A percentile compares a stretch with the other conserved stretches of the same genome.
These are phyloP conservation scores for Cyprinodon brontotheroides DNA, from an alignment of 2,113 vertebrate species.

Conservation along the genomic window DNA sequence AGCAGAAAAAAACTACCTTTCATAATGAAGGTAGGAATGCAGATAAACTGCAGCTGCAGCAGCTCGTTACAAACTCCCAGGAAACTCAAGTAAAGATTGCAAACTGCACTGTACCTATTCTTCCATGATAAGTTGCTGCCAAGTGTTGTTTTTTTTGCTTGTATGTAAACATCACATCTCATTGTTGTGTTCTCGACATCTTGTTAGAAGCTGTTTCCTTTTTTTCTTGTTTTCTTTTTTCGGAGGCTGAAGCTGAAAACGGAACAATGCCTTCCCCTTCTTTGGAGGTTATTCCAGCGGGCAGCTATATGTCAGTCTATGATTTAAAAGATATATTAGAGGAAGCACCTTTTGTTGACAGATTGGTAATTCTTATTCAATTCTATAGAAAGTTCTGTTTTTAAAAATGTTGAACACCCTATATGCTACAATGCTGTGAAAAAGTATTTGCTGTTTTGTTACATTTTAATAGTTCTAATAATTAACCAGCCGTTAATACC, in stretches of 20 bases:
- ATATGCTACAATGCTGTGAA: slow-evolving; percentile 1
- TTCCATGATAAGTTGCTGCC: slow-evolving; percentile 64
- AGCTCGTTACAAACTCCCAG: not conserved
- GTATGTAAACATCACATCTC: slow-evolving; percentile 70
- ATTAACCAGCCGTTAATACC: not conserved
- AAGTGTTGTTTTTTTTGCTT: slow-evolving; percentile 63
- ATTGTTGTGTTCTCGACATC: slow-evolving; percentile 67
- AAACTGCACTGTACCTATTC: slow-evolving; percentile 40
- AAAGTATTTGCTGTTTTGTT: not conserved
- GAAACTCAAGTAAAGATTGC: slow-evolving; percentile 33
- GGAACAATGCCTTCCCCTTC: slow-evolving; percentile 64
- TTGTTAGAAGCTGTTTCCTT: slow-evolving; percentile 59
- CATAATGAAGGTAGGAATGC: slow-evolving; percentile 40
- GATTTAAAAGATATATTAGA: slow-evolving; percentile 37
- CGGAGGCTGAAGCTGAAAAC: slow-evolving; percentile 50
- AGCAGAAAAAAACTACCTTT: slow-evolving; percentile 39
- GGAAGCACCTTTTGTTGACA: slow-evolving; percentile 68
- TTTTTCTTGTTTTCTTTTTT: slow-evolving; percentile 1
- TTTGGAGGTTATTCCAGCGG: slow-evolving; percentile 67
- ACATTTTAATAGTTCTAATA: not conserved
- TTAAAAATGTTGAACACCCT: slow-evolving; percentile 27
- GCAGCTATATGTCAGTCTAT: slow-evolving; percentile 71
- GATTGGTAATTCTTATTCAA: slow-evolving; percentile 36
- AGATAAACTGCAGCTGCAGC: slow-evolving; percentile 43
- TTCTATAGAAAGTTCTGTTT: slow-evolving; percentile 28